phyloP scores from a whole-genome alignment of 2,797 vertebrate species.

The Champsocephalus esox region DNA sequence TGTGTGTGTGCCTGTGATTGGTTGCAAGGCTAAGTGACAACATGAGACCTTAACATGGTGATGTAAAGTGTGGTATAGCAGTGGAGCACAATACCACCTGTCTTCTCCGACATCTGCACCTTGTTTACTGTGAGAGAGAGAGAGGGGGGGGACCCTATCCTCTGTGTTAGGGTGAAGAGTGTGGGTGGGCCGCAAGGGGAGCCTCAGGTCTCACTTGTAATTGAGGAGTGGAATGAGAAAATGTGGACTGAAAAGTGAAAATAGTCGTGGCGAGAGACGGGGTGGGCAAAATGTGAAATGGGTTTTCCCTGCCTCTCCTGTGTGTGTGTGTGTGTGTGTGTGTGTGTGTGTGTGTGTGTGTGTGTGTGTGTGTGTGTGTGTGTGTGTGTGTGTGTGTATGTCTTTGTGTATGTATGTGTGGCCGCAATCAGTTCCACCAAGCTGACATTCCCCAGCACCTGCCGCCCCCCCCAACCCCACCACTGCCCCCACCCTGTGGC shows the following conservation, averaged over 20 bases:
- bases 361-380: background rate
- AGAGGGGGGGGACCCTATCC: conserved; percentile 24
- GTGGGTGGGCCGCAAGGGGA: conserved; percentile 20
- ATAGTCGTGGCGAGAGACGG: conserved; percentile 29
- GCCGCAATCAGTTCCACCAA: conserved; percentile 78
- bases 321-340: conserved; percentile 1
- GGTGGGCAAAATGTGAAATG: conserved; percentile 47
- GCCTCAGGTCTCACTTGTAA: conserved; percentile 60
- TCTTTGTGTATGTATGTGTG: conserved; percentile 32
- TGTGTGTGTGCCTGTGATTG: conserved; percentile 12
- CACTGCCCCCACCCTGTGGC: conserved; percentile 32
- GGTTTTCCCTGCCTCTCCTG: conserved; percentile 13
- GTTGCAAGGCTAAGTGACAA: conserved; percentile 43
- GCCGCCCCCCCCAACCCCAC: conserved; percentile 9
- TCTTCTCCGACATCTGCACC: conserved; percentile 54
- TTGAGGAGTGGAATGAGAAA: conserved; percentile 71
- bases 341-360: conserved; percentile 17
- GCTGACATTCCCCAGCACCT: conserved; percentile 68
- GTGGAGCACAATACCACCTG: conserved; percentile 37
- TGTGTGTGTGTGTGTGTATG: conserved; percentile 9
- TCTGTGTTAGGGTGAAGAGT: conserved; percentile 24
- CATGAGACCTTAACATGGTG: conserved; percentile 24
- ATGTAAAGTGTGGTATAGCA: conserved; percentile 32
- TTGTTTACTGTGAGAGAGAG: conserved; percentile 58
- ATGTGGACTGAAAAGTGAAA: conserved; percentile 54